Conservation (phyloP, 2,797 vertebrate species). For the Manis pentadactyla region DNA sequence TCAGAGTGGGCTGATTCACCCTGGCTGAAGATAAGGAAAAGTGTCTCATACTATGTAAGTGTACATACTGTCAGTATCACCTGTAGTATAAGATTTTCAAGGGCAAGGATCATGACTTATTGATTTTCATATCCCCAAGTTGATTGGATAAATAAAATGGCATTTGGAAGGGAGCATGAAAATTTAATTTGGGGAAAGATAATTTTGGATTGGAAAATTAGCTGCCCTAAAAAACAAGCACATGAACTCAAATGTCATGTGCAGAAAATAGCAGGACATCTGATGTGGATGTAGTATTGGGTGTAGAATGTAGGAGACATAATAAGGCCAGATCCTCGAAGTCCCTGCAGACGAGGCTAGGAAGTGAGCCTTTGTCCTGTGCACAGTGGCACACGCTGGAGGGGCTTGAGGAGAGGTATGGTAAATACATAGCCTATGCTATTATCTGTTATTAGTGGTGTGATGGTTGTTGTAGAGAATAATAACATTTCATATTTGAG, state of each 20-base stretch:
- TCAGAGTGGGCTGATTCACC: not conserved
- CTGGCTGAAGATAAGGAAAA: not conserved
- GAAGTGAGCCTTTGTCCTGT: not conserved
- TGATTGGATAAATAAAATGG: not conserved
- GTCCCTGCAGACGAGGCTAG: not conserved
- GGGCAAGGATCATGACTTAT: not conserved
- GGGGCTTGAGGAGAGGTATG: not conserved
- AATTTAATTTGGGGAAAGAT: not conserved
- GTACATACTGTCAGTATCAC: not conserved
- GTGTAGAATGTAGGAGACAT: not conserved
- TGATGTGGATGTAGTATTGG: not conserved
- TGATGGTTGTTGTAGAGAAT: not conserved
- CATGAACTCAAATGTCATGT: not conserved
- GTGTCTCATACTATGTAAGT: not conserved
- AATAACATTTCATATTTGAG: not conserved
- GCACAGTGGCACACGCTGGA: not conserved
- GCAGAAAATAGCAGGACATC: not conserved
- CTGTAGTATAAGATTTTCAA: not conserved
- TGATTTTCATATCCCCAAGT: not conserved
- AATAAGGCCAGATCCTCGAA: not conserved
- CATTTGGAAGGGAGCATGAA: not conserved
- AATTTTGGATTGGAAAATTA: constrained; percentile 12
- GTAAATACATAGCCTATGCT: not conserved
- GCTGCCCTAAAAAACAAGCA: not conserved
- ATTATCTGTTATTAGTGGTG: not conserved